Conservation (phyloP, 37 sponge, comb jelly and placozoan species). For the Theonella swinhoei region DNA sequence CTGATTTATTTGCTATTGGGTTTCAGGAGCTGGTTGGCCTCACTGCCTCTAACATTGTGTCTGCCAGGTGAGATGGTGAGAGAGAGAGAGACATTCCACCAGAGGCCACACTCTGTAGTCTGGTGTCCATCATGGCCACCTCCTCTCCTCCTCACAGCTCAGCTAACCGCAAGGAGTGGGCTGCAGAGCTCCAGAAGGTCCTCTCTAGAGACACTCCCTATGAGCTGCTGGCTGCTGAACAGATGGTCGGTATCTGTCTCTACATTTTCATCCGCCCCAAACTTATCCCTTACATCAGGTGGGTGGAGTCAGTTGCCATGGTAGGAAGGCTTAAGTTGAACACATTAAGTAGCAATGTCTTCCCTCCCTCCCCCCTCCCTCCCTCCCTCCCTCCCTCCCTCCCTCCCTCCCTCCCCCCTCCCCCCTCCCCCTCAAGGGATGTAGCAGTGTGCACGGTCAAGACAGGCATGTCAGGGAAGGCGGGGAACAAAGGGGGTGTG, state of each 20-base stretch:
- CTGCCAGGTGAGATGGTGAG: conserved; percentile 75
- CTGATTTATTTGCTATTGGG: conserved; percentile 89
- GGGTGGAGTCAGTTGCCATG: neutral
- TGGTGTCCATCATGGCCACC: no score
- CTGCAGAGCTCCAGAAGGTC: conserved; percentile 82
- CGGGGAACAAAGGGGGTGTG: conserved; percentile 98
- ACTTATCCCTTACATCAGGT: conserved; percentile 87
- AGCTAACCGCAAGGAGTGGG: conserved; percentile 90
- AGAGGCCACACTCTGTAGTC: no score
- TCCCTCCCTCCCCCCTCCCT: conserved; percentile 3
- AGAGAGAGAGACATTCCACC: no score
- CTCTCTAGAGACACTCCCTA: conserved; percentile 79
- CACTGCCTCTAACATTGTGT: conserved; percentile 90
- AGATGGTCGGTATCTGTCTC: conserved; percentile 97
- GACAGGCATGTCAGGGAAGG: conserved; percentile 94
- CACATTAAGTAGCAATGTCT: no score
- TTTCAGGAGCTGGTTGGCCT: conserved; percentile 97
- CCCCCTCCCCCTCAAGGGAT: conserved; percentile 49
- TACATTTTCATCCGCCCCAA: conserved; percentile 90
- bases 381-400: neutral
- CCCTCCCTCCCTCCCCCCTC: neutral
- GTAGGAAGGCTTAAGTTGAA: neutral
- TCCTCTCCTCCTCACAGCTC: conserved; percentile 53
- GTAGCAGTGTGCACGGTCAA: conserved; percentile 87
- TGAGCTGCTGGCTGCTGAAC: conserved; percentile 88